Percentiles rank a stretch among this genome's conserved stretches.
phyloP scores from a whole-genome alignment of 2,113 vertebrate species.

The human region GRCh38 chr16:6791001-6791500 shows the following conservation, averaged over 20 bases:
- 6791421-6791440: background rate
- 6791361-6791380: background rate
- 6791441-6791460: background rate
- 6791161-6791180: no score
- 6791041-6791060: no score
- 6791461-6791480: background rate
- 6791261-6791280: background rate
- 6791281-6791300: background rate
- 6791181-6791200: no score
- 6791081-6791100: no score
- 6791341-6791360: background rate
- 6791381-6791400: background rate
- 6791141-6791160: no score
- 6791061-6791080: no score
- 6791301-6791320: background rate
- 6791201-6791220: background rate
- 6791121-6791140: no score
- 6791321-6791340: slow-evolving; percentile 39
- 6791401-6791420: background rate
- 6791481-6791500: no score
- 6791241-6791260: background rate
- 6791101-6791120: no score
- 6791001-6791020: no score
- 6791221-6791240: background rate
- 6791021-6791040: no score